phyloP scores from a whole-genome alignment of 2,888 invertebrate species.

The Xylota segnis region DNA sequence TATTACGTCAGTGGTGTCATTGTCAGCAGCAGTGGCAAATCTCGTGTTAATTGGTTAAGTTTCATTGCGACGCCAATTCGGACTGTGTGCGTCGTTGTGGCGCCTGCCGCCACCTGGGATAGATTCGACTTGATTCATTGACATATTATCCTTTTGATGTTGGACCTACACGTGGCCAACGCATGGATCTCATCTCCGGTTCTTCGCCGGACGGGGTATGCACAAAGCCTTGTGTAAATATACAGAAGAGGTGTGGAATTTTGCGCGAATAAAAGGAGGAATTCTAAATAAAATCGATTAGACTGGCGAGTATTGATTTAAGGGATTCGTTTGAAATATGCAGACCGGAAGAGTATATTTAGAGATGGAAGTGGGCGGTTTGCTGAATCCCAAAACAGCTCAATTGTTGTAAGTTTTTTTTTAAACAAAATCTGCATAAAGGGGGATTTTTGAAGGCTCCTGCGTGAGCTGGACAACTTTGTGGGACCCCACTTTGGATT shows the following conservation, averaged over 20 bases:
- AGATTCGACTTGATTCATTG: conserved; percentile 1
- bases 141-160: neutral
- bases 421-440: too few relatives aligned
- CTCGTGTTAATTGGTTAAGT: neutral
- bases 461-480: too few relatives aligned
- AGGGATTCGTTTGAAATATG: conserved; percentile 1
- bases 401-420: too few relatives aligned
- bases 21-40: neutral
- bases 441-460: too few relatives aligned
- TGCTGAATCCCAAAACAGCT: neutral
- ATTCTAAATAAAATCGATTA: conserved; percentile 2
- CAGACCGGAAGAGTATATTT: neutral
- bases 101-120: neutral
- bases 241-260: neutral
- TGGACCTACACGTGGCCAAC: neutral
- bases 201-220: neutral
- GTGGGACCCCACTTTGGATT: too few relatives aligned
- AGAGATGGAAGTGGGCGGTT: neutral
- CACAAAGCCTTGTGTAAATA: neutral
- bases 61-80: neutral
- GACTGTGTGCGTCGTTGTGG: neutral
- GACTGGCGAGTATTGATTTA: neutral
- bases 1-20: neutral
- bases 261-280: neutral
- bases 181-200: neutral